Evolutionary conservation across 2,113 vertebrate species (phyloP).

Genomic region (Lycaon pictus): DNA sequence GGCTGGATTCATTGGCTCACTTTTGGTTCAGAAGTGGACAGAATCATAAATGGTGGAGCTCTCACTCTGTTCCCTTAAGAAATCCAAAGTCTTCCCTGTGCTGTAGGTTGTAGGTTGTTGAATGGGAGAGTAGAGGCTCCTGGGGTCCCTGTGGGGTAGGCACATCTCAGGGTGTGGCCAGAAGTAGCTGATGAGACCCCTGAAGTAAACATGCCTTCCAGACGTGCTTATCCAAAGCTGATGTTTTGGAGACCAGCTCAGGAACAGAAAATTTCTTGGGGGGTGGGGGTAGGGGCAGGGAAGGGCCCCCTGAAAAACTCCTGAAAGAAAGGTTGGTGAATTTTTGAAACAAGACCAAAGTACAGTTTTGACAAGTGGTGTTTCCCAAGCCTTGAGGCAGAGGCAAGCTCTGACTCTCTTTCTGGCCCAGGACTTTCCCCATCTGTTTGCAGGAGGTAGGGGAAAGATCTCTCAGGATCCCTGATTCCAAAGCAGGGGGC

Average conservation of each 20-base stretch:
- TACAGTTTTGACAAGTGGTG: background rate
- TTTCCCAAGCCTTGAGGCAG: background rate
- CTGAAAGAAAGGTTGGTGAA: background rate
- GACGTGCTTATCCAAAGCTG: background rate
- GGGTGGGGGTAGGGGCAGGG: background rate
- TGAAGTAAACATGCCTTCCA: background rate
- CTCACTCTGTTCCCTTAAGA: fast-evolving
- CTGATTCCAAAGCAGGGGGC: fast-evolving
- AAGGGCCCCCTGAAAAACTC: background rate
- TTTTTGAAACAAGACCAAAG: background rate
- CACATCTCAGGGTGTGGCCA: background rate
- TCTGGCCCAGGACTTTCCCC: fast-evolving
- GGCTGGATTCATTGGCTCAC: background rate
- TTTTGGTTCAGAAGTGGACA: background rate
- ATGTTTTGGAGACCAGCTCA: background rate
- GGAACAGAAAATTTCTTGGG: background rate
- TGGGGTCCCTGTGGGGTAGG: fast-evolving
- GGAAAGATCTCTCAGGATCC: too few species aligned
- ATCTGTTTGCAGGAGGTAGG: fast-evolving
- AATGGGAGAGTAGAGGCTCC: background rate
- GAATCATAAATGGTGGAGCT: background rate
- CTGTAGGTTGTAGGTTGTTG: background rate
- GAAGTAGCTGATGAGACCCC: background rate
- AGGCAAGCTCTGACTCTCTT: fast-evolving
- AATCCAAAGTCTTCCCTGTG: background rate